phyloP scores from a whole-genome alignment of 2,888 invertebrate species.

The Endomychus coccineus region DNA sequence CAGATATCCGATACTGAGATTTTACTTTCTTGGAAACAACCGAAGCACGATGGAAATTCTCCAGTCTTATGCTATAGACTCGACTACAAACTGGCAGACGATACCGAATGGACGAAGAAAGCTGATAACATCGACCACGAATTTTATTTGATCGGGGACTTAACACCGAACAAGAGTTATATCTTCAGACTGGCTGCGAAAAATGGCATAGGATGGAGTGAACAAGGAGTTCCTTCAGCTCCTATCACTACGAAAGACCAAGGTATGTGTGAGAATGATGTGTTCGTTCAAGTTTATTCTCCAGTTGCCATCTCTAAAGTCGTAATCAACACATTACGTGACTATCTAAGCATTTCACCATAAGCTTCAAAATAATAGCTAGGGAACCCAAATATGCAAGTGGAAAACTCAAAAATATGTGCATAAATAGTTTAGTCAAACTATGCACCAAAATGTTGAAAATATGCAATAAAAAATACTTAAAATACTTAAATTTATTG shows the following conservation, averaged over 20 bases:
- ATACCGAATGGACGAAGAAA: constrained; percentile 77
- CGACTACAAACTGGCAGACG: constrained; percentile 68
- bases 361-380: too few species aligned
- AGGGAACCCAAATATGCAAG: too few species aligned
- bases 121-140: constrained; percentile 90
- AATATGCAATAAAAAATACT: too few species aligned
- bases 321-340: too few species aligned
- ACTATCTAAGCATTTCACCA: too few species aligned
- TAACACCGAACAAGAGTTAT: constrained; percentile 75
- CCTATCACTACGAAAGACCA: constrained; percentile 61
- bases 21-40: constrained; percentile 87
- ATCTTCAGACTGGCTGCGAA: constrained; percentile 82
- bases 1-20: constrained; percentile 81
- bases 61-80: constrained; percentile 84
- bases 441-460: too few species aligned
- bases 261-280: constrained; percentile 44
- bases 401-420: too few species aligned
- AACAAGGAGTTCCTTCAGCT: constrained; percentile 75
- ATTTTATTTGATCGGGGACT: constrained; percentile 73
- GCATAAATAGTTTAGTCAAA: too few species aligned
- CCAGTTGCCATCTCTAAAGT: too few species aligned
- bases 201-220: constrained; percentile 92
- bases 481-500: too few species aligned
- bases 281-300: too few species aligned
- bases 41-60: constrained; percentile 84